Percentiles rank a stretch among this genome's conserved stretches.
These are phyloP conservation scores for Brachionus koreanus DNA, from an alignment of 1,140 invertebrate species.

Conservation along the genomic window DNA sequence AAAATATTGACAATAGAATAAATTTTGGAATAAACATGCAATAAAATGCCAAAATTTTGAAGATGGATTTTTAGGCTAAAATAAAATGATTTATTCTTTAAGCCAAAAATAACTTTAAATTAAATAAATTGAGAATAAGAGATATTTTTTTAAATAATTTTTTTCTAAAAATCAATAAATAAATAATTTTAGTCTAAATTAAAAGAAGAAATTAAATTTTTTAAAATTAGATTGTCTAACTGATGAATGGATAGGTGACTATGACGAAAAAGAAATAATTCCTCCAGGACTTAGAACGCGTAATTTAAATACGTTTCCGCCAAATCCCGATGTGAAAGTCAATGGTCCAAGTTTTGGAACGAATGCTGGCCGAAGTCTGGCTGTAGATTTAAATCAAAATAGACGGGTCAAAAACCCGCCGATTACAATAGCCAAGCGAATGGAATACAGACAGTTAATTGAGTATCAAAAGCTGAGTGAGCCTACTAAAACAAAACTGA, in stretches of 20 bases:
- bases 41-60: too few relatives aligned
- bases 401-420: slow-evolving; percentile 37
- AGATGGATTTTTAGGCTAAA: too few relatives aligned
- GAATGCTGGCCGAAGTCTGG: slow-evolving; percentile 52
- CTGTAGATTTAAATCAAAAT: background rate
- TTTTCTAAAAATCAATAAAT: too few relatives aligned
- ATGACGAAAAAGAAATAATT: slow-evolving; percentile 54
- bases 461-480: slow-evolving; percentile 30
- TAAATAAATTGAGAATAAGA: too few relatives aligned
- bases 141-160: too few relatives aligned
- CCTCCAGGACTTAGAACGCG: slow-evolving; percentile 53
- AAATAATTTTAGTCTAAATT: too few relatives aligned
- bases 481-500: background rate
- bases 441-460: slow-evolving; percentile 41
- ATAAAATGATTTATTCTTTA: too few relatives aligned
- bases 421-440: slow-evolving; percentile 1
- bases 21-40: too few relatives aligned
- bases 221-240: slow-evolving; percentile 49
- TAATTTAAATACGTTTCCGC: slow-evolving; percentile 53
- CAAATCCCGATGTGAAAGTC: slow-evolving; percentile 52
- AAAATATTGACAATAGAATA: too few relatives aligned
- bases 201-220: slow-evolving; percentile 9
- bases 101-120: too few relatives aligned
- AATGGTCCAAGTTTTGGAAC: slow-evolving; percentile 54
- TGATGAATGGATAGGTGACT: slow-evolving; percentile 54